Evolutionary conservation across 2,888 invertebrate genomes (phyloP).

Genomic region (Sinotaia quadrata): DNA sequence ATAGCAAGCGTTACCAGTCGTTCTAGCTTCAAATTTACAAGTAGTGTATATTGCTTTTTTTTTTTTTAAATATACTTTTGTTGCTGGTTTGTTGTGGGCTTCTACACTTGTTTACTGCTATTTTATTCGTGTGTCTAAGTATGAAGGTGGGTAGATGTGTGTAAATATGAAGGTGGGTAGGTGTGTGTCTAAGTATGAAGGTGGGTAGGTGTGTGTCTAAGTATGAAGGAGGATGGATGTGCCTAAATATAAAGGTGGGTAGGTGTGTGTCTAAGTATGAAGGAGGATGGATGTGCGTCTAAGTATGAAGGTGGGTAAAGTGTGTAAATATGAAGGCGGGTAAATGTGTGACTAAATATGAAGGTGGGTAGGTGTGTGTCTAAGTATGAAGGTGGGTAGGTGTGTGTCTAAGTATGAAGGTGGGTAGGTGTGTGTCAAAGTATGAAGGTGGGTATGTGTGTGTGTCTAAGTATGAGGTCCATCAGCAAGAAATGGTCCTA

Average conservation of each 20-base stretch:
- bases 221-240: background rate
- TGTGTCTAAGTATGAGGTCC: conserved; percentile 6
- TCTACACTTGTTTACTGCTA: no score
- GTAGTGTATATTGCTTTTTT: no score
- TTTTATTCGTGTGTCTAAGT: background rate
- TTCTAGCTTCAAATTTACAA: no score
- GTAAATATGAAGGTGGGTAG: background rate
- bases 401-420: conserved; percentile 2
- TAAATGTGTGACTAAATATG: background rate
- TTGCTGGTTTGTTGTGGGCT: no score
- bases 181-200: background rate
- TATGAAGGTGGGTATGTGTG: conserved; percentile 9
- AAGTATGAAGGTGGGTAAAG: background rate
- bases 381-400: background rate
- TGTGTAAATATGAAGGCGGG: background rate
- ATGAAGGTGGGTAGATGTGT: background rate
- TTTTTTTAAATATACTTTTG: no score
- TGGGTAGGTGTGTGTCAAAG: conserved; percentile 5
- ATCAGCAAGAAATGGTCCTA: no score
- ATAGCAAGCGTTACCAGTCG: no score
- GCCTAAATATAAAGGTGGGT: background rate
- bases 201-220: background rate
- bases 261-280: background rate
- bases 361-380: background rate
- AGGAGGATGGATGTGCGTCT: background rate